Conservation (phyloP, 1,140 invertebrate species). For the Megathymus violae region DNA sequence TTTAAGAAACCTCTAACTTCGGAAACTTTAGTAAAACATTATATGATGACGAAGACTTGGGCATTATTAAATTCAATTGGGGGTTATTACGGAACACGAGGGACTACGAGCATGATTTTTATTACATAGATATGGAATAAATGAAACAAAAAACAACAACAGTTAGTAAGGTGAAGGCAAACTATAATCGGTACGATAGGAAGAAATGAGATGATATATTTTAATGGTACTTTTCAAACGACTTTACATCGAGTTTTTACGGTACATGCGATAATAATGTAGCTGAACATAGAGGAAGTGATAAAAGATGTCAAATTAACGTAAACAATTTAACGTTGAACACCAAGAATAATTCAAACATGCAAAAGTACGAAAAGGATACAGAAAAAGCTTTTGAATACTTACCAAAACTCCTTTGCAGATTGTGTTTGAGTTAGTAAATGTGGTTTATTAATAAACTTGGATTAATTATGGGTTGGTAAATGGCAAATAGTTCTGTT, state of each 20-base stretch:
- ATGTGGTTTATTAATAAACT: constrained; percentile 46
- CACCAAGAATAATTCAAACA: constrained; percentile 16
- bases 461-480: constrained; percentile 5
- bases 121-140: constrained; percentile 26
- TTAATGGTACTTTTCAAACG: constrained; percentile 3
- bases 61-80: background rate
- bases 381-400: constrained; percentile 17
- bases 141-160: constrained; percentile 21
- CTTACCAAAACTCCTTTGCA: constrained; percentile 44
- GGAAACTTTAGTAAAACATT: constrained; percentile 1
- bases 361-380: constrained; percentile 6
- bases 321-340: constrained; percentile 15
- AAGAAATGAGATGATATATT: constrained; percentile 12
- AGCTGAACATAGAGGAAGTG: background rate
- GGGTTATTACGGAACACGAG: constrained; percentile 27
- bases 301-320: constrained; percentile 13
- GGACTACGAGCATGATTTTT: constrained; percentile 39
- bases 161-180: constrained; percentile 1
- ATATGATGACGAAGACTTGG: constrained; percentile 39
- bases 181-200: constrained; percentile 6
- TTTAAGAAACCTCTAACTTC: background rate
- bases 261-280: constrained; percentile 22
- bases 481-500: background rate
- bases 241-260: constrained; percentile 14
- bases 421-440: constrained; percentile 35